Conservation (phyloP, 1,140 invertebrate genomes). For the Trichonephila clavipes region DNA sequence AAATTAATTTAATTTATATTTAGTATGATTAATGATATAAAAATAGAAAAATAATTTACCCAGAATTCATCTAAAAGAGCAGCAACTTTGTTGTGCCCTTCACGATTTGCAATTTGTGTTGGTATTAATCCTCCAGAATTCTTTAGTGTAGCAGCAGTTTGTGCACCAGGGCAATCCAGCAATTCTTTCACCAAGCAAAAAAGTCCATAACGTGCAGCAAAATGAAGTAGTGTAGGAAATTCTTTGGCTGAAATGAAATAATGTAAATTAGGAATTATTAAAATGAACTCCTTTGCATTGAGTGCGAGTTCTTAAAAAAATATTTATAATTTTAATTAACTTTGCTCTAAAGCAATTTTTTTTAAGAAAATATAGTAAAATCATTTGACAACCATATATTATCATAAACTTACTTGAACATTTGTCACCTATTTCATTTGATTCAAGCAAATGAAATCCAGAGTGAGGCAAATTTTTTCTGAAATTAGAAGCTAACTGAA, state of each 20-base stretch:
- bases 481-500: slow-evolving; percentile 89
- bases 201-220: slow-evolving; percentile 91
- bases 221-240: slow-evolving; percentile 92
- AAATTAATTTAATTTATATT: no score
- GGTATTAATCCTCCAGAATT: slow-evolving; percentile 90
- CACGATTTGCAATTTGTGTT: slow-evolving; percentile 88
- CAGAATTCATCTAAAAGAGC: slow-evolving; percentile 88
- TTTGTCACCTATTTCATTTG: slow-evolving; percentile 84
- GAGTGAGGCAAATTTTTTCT: slow-evolving; percentile 83
- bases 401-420: slow-evolving; percentile 86
- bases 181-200: slow-evolving; percentile 90
- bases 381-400: background rate
- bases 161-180: slow-evolving; percentile 91
- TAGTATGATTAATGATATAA: background rate
- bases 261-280: slow-evolving; percentile 26
- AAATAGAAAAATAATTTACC: slow-evolving; percentile 81
- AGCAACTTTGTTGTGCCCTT: slow-evolving; percentile 86
- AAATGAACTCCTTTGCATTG: background rate
- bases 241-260: slow-evolving; percentile 84
- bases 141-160: slow-evolving; percentile 88
- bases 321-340: background rate
- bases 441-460: slow-evolving; percentile 73
- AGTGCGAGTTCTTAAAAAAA: background rate
- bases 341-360: background rate
- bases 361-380: background rate